Conservation (phyloP, 2,797 vertebrate species). For the Podarcis lilfordi region DNA sequence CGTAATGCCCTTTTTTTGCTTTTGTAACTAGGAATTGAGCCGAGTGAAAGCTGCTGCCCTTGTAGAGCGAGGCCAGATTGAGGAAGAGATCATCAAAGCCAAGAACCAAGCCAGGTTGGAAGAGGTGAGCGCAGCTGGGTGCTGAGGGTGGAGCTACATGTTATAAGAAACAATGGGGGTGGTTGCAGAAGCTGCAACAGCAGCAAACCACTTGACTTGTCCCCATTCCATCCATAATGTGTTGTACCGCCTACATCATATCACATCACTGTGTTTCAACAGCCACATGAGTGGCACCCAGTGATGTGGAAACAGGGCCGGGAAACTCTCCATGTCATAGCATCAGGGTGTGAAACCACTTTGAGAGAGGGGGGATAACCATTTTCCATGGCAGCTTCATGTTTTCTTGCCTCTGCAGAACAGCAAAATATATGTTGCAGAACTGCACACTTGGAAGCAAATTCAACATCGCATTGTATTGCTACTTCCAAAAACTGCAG, state of each 20-base stretch:
- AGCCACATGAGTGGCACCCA: background rate
- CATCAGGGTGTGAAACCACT: too few relatives aligned
- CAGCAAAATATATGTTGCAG: background rate
- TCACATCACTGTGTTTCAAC: background rate
- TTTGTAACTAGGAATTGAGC: constrained; percentile 86
- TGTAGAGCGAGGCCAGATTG: constrained; percentile 82
- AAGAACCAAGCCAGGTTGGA: constrained; percentile 85
- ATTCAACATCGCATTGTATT: background rate
- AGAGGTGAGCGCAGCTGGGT: constrained; percentile 78
- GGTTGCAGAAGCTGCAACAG: too few relatives aligned
- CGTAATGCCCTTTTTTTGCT: background rate
- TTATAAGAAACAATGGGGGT: background rate
- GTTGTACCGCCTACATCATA: background rate
- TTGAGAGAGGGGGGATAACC: background rate
- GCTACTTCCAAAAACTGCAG: background rate
- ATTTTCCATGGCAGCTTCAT: background rate
- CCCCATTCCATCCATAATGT: background rate
- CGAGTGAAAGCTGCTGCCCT: constrained; percentile 81
- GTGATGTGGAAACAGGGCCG: background rate
- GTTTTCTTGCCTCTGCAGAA: background rate
- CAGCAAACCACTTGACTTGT: too few relatives aligned
- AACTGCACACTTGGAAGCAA: background rate
- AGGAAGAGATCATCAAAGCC: constrained; percentile 87
- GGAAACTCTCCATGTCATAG: background rate
- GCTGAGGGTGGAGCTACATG: too few relatives aligned